These are phyloP conservation scores for Antennarius striatus DNA, from an alignment of 2,113 vertebrate genomes.

Conservation along the genomic window DNA sequence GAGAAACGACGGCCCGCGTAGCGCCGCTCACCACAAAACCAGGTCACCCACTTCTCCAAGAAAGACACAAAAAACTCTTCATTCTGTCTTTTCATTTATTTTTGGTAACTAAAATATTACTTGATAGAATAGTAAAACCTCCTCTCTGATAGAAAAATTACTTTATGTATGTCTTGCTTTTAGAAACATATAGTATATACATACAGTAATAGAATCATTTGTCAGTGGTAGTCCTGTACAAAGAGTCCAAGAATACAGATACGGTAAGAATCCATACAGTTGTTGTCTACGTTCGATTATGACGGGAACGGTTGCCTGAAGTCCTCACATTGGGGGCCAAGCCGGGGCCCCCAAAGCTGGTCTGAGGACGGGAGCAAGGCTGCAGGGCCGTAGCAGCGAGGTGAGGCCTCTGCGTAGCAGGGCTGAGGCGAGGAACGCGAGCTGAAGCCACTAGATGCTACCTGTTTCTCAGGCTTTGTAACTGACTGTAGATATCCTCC, in stretches of 20 bases:
- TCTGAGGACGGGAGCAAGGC: constrained; percentile 9
- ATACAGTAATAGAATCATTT: constrained; percentile 64
- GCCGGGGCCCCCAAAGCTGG: not conserved
- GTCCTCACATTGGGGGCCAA: constrained; percentile 9
- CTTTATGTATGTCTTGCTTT: constrained; percentile 76
- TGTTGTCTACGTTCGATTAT: constrained; percentile 9
- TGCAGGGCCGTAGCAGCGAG: constrained; percentile 19
- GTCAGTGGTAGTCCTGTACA: constrained; percentile 65
- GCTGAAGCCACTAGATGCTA: constrained; percentile 79
- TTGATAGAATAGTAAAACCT: constrained; percentile 74
- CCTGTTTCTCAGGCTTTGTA: constrained; percentile 93
- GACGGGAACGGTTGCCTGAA: constrained; percentile 31
- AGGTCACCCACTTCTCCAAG: constrained; percentile 35
- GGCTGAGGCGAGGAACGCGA: constrained; percentile 13
- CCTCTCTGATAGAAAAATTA: constrained; percentile 78
- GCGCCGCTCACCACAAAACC: constrained; percentile 52
- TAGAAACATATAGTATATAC: constrained; percentile 78
- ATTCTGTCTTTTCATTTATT: constrained; percentile 40
- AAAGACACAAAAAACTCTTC: constrained; percentile 19
- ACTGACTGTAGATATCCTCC: constrained; percentile 89
- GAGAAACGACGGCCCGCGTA: constrained; percentile 80
- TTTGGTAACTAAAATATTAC: constrained; percentile 78
- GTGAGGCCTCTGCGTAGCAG: constrained; percentile 12
- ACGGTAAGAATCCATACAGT: constrained; percentile 32
- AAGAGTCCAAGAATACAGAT: constrained; percentile 51